phyloP scores from a whole-genome alignment of 2,888 invertebrate genomes.

The Synergus japonicus region DNA sequence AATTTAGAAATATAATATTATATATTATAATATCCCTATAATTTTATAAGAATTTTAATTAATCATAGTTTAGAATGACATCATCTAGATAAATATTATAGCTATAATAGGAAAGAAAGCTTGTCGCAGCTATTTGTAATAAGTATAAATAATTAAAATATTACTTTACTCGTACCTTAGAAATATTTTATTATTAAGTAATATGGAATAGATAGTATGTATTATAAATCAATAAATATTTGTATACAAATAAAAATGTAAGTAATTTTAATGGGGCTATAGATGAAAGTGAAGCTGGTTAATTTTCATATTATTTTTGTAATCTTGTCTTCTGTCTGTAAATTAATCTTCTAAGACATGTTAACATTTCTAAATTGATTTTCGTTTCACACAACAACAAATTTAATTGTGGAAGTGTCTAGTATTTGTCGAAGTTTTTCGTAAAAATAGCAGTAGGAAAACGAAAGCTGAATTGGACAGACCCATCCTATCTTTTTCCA shows the following conservation, averaged over 20 bases:
- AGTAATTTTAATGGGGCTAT: background rate
- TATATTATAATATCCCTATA: too few species aligned
- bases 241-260: background rate
- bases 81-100: background rate
- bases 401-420: too few species aligned
- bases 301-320: background rate
- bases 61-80: background rate
- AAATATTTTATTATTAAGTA: background rate
- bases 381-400: background rate
- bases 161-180: background rate
- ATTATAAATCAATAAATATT: background rate
- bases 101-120: too few species aligned
- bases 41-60: too few species aligned
- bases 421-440: too few species aligned
- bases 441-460: too few species aligned
- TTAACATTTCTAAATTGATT: background rate
- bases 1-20: too few species aligned
- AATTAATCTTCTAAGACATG: background rate
- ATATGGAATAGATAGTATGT: background rate
- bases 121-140: too few species aligned
- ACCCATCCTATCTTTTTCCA: too few species aligned
- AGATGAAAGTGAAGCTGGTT: background rate
- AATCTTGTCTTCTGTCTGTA: background rate
- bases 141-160: background rate
- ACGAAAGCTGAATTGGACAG: too few species aligned